Base-by-base conservation (phyloP, 2,797 vertebrate species). In the Rhinophrynus dorsalis region DNA sequence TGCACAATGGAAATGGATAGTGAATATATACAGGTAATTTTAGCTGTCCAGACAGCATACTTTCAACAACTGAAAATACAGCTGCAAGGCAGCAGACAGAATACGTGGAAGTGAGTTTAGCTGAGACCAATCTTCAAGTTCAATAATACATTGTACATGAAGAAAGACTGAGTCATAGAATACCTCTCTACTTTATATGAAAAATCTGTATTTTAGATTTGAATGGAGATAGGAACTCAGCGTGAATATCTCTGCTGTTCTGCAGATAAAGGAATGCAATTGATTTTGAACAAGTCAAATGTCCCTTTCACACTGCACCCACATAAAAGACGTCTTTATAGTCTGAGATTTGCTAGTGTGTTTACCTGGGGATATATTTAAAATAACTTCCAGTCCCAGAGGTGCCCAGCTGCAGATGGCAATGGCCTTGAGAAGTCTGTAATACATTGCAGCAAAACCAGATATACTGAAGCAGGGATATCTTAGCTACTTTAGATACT, bases 181-280 rank as follows among this genome's bases (percentile, higher is more conserved):
- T 52, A 50, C 20, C 42, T 1, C 29, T 64, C 29, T 23, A 47
- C 18, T 17, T 48, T 32, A 48, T 50, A 58, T 58, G 44, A 58
- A 59, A 51, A 60, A 60, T 68, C 67, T 61, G 57, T 45, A 61
- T 61, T 61, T 69, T 54, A 54, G 48, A 21, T 61, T 40, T 35
- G 35, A 62, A 69, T 8, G 51, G 17, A 57, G 37, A 61, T 61
- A 52, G 54, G 38, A 61, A 33, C 57, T 40, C 37, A 32, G 57
- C 37, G 35, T 54, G 67, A 61, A 61, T 61, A 61, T 54, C 6
- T 6, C 32, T 30, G 56, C 32, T 30, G 32, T 48, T 56, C 38
- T 67, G 17, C 48, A 67, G 37, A 69, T 62, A 54, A 69, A 69
- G 54, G 47, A 61, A 69, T 45, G 13, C 40, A 67, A 74, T 47